These are phyloP conservation scores for Percina caprodes DNA, from an alignment of 2,113 vertebrate species.

Conservation along the genomic window DNA sequence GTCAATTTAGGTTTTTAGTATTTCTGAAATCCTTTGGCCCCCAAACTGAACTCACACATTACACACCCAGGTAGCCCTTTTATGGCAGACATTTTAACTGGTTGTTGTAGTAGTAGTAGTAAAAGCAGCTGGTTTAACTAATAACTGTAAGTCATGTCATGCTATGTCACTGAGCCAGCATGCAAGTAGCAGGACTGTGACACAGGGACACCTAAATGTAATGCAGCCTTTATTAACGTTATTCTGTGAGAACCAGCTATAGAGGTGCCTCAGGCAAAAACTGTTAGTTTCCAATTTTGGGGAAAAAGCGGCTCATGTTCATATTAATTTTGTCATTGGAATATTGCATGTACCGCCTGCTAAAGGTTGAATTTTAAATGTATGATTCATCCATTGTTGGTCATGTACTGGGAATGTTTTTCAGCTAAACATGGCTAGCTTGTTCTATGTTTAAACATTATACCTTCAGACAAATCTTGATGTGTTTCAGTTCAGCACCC, in stretches of 20 bases:
- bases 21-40: neutral
- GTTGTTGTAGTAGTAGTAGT: neutral
- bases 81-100: neutral
- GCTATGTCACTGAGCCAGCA: neutral
- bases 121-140: neutral
- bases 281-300: neutral
- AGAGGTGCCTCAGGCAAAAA: neutral
- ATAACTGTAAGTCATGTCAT: neutral
- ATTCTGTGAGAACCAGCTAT: neutral
- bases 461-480: neutral
- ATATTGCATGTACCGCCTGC: conserved; percentile 10
- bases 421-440: conserved; percentile 6
- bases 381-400: neutral
- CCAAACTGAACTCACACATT: neutral
- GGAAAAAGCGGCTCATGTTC: neutral
- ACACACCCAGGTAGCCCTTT: neutral
- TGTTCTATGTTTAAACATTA: conserved; percentile 15
- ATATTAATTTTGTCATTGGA: neutral
- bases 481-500: neutral
- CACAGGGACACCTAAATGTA: neutral
- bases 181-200: neutral
- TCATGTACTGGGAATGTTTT: neutral
- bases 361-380: conserved; percentile 6
- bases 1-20: conserved; percentile 23
- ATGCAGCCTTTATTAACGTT: neutral